phyloP scores from a whole-genome alignment of 2,113 vertebrate genomes.

The Semicossyphus pulcher region DNA sequence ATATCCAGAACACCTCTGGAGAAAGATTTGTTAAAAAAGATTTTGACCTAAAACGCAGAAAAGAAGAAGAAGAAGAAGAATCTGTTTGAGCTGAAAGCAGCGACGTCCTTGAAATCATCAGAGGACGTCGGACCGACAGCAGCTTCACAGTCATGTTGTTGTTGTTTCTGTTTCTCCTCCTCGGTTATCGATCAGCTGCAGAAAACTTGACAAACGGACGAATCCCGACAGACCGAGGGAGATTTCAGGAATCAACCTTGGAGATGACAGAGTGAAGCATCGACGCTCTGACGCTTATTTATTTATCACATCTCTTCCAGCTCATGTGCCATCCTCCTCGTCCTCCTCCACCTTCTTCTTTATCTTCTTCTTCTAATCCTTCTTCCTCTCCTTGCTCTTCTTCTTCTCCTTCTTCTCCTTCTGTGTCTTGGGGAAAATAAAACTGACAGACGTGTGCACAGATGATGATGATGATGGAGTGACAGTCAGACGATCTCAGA shows the following conservation, averaged over 20 bases:
- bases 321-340: not conserved
- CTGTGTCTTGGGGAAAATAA: conserved; percentile 5
- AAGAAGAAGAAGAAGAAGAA: conserved; percentile 15
- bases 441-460: not conserved
- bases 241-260: conserved; percentile 56
- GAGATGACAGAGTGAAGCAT: conserved; percentile 37
- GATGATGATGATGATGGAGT: conserved; percentile 4
- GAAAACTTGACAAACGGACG: conserved; percentile 43
- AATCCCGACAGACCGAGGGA: conserved; percentile 48
- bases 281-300: conserved; percentile 18
- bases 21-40: too few relatives aligned
- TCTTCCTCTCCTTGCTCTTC: not conserved
- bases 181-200: conserved; percentile 57
- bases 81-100: conserved; percentile 53
- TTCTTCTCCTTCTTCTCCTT: not conserved
- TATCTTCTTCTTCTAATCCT: not conserved
- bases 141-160: conserved; percentile 49
- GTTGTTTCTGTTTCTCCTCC: conserved; percentile 18
- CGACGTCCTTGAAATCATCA: conserved; percentile 59
- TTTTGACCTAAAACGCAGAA: not conserved
- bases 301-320: conserved; percentile 45
- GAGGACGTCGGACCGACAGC: conserved; percentile 40
- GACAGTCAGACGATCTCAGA: not conserved
- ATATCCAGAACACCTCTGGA: too few relatives aligned
- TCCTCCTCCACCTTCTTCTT: not conserved